Evolutionary conservation across 2,797 vertebrate genomes (phyloP), one percentile per base, ranked within the genome.

Genomic region (Margarornis squamiger): DNA sequence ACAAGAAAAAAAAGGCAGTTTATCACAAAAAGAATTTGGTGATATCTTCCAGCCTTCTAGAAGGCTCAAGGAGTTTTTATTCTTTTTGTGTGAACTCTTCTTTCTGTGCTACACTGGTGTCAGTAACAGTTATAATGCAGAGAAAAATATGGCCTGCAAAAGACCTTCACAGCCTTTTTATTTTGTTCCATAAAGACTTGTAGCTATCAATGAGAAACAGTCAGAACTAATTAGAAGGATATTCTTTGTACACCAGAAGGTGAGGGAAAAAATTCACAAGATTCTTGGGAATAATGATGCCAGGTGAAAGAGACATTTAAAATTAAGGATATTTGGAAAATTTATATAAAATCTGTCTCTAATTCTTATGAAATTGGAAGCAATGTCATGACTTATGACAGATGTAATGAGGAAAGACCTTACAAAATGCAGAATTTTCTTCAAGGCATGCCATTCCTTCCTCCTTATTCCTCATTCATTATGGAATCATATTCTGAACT

Each of bases 1-100:
- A 52, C 58, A 39, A 67, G 67, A 65, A 86, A 94, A 89, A 93
- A 95, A 89, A 68, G 10, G 13, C 61, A 84, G 43, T 95, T 93
- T 95, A 93, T 90, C 45, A 65, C 45, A 91, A 78, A 91, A 93
- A 94, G 83, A 92, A 92, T 94, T 85, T 85, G 74, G 34, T 89
- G 72, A 91, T 63, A 78, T 43, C 59, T 94, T 93, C 57, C 73
- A 85, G 39, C 54, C 26, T 23, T 92, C 32, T 90, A 51, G 66
- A 95, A 94, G 92, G 45, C 39, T 70, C 57, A 94, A 94, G 36
- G 41, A 91, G 24, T 82, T 96, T 70, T 86, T 92, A 92, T 86
- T 95, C 71, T 84, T 36, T 92, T 95, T 93, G 52, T 94, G 19
- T 74, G 80, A 79, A 61, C 32, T 92, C 57, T 68, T 74, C 45